Evolutionary conservation across 2,888 invertebrate species (phyloP), one percentile per base, ranked within the genome.

Genomic region (Gymnoscelis rufifasciata): DNA sequence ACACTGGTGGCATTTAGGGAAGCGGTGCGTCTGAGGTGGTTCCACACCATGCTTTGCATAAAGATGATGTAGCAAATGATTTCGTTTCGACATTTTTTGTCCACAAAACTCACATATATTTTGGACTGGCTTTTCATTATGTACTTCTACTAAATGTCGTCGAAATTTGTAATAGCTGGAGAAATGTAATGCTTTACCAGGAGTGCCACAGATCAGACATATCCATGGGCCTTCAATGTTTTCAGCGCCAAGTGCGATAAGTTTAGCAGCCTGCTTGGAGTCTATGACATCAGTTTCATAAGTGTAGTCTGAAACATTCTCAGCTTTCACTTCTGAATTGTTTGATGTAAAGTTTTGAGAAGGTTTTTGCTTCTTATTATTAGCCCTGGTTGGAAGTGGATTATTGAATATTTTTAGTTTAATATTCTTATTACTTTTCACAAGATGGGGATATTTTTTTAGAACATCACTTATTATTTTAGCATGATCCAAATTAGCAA

Each of bases 391-490:
- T 29, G 78, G 80, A 47, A 91, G 13, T 11, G 43, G 39, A 7
- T 38, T 92, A 47, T 94, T 92, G 77, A 95, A 90, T 52, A 96
- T 95, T 81, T 95, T 96, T 10, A 96, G 75, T 68, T 94, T 93
- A 24, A 96, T 95, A 66, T 95, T 96, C 73, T 95, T 95, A 66
- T 94, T 95, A 62, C 93, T 93, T 71, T 94, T 95, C 0, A 96
- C 93, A 50, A 96, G 88, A 74, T 96, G 94, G 0, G 96, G 96
- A 88, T 95, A 96, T 71, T 95, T 96, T 59, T 95, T 95, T 27
- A 96, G 74, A 0, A 96, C 95, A 80, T 95, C 95, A 50, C 94
- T 92, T 45, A 96, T 95, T 40, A 96, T 95, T 82, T 95, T 95
- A 0, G 95, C 94, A 80, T 96, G 96, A 74, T 93, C 93, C 47